Base-by-base conservation (phyloP, 2,888 invertebrate genomes). In the Sipunculus nudus region DNA sequence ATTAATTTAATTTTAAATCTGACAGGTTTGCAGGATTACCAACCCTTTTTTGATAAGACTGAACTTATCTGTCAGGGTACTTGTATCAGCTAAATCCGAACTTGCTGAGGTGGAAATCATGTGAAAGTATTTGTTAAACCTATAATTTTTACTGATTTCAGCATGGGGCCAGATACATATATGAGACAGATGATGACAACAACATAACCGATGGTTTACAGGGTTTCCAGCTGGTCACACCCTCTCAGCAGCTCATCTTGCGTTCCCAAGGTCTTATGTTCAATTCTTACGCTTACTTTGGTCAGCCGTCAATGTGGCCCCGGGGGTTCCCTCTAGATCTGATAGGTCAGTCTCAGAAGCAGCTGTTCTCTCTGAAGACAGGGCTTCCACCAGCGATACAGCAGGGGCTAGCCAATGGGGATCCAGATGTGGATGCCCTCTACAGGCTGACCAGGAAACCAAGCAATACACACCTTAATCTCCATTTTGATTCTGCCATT, bases 341-440 rank as follows among this genome's bases (percentile, higher is more conserved):
- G 28, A 68, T 76, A 32, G 73, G 76, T 13, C 67, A 68, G 21
- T 46, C 68, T 5, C n/a, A 59, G 19, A 41, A 59, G 23, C 67
- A 71, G 40, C 39, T 50, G 4, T 40, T 65, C 2, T 65, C 66
- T 25, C 26, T 38, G 19, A 47, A 52, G n/a, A 28, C 26, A n/a
- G 43, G 35, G 8, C 41, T 55, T 29, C 48, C 61, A 4, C 76
- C 76, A 0, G 53, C 63, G 23, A 67, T 77, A 16, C 76, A 77
- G 47, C 77, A 77, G 56, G 72, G 75, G 6, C 46, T 78, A 2
- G 75, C 72, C 35, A 70, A 75, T 48, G 74, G 73, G 4, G 76
- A 77, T 53, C 77, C 77, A 1, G 77, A 77, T 61, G 70, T 78
- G 38, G 77, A 77, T 62, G 75, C 77, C 31, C 61, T 77, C 8